Conservation (phyloP, 2,888 invertebrate species). For the Tuberolachnus salignus region DNA sequence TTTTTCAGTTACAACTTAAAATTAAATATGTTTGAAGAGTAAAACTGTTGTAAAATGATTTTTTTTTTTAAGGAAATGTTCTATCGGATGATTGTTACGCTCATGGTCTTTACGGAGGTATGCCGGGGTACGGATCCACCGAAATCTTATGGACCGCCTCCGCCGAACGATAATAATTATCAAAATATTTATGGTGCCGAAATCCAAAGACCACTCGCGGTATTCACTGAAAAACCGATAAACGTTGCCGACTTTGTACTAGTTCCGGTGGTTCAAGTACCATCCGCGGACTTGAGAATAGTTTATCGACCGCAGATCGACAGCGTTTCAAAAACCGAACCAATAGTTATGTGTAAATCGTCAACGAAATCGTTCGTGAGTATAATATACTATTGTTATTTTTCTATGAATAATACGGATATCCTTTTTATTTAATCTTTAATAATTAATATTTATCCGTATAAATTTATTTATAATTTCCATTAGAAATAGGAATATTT, state of each 20-base stretch:
- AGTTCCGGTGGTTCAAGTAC: constrained; percentile 59
- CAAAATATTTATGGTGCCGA: constrained; percentile 39
- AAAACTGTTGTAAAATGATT: neutral
- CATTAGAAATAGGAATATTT: too few relatives aligned
- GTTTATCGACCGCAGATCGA: constrained; percentile 63
- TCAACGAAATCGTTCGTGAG: constrained; percentile 46
- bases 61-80: constrained; percentile 4
- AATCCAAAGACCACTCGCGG: constrained; percentile 57
- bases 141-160: constrained; percentile 18
- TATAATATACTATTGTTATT: neutral
- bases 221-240: constrained; percentile 59
- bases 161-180: constrained; percentile 8
- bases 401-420: too few relatives aligned
- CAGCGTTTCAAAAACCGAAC: constrained; percentile 62
- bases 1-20: too few relatives aligned
- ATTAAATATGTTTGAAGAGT: neutral
- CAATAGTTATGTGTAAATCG: constrained; percentile 62
- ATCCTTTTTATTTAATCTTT: too few relatives aligned
- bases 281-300: constrained; percentile 59
- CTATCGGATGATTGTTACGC: neutral
- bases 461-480: too few relatives aligned
- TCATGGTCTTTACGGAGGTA: neutral
- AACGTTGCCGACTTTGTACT: constrained; percentile 57
- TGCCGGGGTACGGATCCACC: constrained; percentile 5
- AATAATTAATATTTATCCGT: too few relatives aligned